A percentile compares a stretch with the other conserved stretches of the same genome.
Conservation (phyloP, 2,888 invertebrate genomes). For the Coronaproctus castanopsis region DNA sequence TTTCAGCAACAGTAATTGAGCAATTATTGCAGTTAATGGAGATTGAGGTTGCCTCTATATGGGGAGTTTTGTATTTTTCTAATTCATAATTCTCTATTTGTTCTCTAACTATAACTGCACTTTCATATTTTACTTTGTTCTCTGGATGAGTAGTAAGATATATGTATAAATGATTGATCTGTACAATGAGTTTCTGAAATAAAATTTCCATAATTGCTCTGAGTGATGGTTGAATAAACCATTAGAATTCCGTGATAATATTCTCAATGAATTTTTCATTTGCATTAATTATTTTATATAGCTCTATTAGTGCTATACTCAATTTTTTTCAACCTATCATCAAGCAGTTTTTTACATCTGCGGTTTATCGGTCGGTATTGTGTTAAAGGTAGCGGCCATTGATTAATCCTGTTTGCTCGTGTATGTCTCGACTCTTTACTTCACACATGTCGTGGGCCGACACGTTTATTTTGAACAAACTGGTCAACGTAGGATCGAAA, state of each 20-base stretch:
- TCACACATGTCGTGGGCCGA: too few relatives aligned
- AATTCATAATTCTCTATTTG: background rate
- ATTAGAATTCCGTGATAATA: background rate
- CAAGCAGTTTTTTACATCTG: too few relatives aligned
- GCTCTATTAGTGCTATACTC: background rate
- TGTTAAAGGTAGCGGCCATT: too few relatives aligned
- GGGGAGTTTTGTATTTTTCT: background rate
- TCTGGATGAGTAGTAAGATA: background rate
- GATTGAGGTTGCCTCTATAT: background rate
- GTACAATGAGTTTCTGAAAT: background rate
- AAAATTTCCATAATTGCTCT: background rate
- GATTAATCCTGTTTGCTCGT: too few relatives aligned
- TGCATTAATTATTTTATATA: background rate
- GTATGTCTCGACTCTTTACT: too few relatives aligned
- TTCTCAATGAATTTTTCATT: background rate
- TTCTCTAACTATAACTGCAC: background rate
- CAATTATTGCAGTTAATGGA: background rate
- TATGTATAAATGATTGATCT: background rate
- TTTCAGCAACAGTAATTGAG: background rate
- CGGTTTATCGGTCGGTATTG: too few relatives aligned
- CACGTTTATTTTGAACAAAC: too few relatives aligned
- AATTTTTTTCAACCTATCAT: background rate
- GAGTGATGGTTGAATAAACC: background rate
- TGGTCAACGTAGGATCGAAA: too few relatives aligned
- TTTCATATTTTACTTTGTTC: background rate